Percentiles rank a stretch among this genome's conserved stretches.
phyloP scores from a whole-genome alignment of 2,888 invertebrate species.

The Drosophila ochracea region DNA sequence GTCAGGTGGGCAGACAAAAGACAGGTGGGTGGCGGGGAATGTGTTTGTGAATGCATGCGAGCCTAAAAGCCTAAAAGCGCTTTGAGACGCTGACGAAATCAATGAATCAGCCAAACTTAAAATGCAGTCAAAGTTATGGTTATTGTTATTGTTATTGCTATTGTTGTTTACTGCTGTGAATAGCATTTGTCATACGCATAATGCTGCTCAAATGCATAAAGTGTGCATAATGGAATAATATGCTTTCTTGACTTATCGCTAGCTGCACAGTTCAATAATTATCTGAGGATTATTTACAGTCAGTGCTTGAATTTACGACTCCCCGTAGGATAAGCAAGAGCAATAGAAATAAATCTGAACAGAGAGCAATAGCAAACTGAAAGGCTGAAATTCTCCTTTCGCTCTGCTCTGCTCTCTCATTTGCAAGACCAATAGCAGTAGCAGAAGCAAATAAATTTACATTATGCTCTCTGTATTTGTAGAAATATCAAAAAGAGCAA shows the following conservation, averaged over 20 bases:
- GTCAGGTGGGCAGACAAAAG: conserved; percentile 40
- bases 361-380: neutral
- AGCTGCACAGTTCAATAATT: neutral
- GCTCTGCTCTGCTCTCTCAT: neutral
- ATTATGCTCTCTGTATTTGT: neutral
- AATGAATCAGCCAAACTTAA: conserved; percentile 45
- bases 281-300: neutral
- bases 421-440: neutral
- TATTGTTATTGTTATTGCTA: conserved; percentile 3
- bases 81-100: conserved; percentile 51
- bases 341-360: neutral
- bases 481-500: neutral
- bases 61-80: neutral
- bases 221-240: neutral
- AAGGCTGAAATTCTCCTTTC: neutral
- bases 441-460: neutral
- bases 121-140: conserved; percentile 17
- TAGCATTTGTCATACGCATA: conserved; percentile 12
- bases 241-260: neutral
- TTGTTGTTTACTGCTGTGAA: conserved; percentile 4
- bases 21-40: conserved; percentile 24
- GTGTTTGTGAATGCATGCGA: conserved; percentile 4
- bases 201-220: conserved; percentile 8
- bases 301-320: neutral
- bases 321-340: neutral